phyloP scores from a whole-genome alignment of 2,113 vertebrate genomes.

The Rutilus rutilus region DNA sequence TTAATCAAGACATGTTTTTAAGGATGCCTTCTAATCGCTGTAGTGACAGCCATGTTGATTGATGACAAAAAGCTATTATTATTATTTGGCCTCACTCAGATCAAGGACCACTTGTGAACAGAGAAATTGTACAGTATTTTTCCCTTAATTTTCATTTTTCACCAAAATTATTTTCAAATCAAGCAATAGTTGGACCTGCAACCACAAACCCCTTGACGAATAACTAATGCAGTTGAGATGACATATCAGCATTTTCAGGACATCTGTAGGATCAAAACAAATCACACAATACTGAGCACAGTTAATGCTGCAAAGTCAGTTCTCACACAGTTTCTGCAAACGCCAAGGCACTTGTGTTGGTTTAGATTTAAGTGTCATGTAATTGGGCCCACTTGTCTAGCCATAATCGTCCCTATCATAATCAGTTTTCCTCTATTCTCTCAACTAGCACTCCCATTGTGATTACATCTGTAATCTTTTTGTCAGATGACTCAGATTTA shows the following conservation, averaged over 20 bases:
- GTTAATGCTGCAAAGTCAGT: neutral
- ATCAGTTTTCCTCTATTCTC: conserved; percentile 22
- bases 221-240: neutral
- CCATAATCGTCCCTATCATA: conserved; percentile 29
- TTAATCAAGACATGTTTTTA: conserved; percentile 52
- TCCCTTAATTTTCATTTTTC: neutral
- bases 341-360: conserved; percentile 5
- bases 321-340: neutral
- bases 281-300: neutral
- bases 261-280: neutral
- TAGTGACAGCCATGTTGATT: conserved; percentile 30
- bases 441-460: conserved; percentile 10
- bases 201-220: neutral
- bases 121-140: neutral
- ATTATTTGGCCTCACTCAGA: conserved; percentile 47
- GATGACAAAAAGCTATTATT: conserved; percentile 44
- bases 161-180: neutral
- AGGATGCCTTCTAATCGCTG: conserved; percentile 23
- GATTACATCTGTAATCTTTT: conserved; percentile 26
- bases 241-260: conserved; percentile 1
- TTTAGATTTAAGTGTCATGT: conserved; percentile 25
- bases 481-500: conserved; percentile 31
- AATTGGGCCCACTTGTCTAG: conserved; percentile 13
- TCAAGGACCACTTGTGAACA: neutral
- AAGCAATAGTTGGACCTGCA: neutral